These are phyloP conservation scores for Pagrus major DNA, from an alignment of 2,113 vertebrate species.

Conservation along the genomic window DNA sequence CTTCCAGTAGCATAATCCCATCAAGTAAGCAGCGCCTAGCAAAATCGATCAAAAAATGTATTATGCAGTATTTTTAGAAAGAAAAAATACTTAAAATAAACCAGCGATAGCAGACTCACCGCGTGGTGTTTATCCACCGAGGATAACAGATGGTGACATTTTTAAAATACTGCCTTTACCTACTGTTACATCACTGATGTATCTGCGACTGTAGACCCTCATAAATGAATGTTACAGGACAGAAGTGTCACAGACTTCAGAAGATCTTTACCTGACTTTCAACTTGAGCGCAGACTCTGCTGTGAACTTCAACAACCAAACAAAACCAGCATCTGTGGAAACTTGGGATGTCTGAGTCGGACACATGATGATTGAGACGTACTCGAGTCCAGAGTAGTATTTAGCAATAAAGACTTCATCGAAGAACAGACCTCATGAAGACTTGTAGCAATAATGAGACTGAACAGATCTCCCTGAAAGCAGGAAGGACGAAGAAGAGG, in stretches of 20 bases:
- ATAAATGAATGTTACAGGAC: constrained; percentile 5
- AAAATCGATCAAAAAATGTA: not conserved
- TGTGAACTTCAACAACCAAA: not conserved
- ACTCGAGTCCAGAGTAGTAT: constrained; percentile 11
- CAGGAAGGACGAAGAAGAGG: constrained; percentile 33
- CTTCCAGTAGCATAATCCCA: constrained; percentile 12
- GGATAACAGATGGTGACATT: not conserved
- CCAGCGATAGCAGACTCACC: constrained; percentile 38
- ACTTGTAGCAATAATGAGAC: constrained; percentile 58
- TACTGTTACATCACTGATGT: not conserved
- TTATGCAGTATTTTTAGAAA: constrained; percentile 42
- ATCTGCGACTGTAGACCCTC: not conserved
- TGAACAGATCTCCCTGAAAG: constrained; percentile 31
- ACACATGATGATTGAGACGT: constrained; percentile 22
- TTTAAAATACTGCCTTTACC: not conserved
- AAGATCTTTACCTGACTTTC: constrained; percentile 9
- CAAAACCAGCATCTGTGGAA: constrained; percentile 22
- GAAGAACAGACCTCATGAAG: constrained; percentile 38
- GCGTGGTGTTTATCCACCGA: not conserved
- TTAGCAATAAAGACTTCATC: constrained; percentile 46
- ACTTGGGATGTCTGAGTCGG: not conserved
- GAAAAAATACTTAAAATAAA: constrained; percentile 14
- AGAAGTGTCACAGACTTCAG: not conserved
- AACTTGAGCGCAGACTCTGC: not conserved
- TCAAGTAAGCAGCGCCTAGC: not conserved